These are phyloP conservation scores for Stegophylla sp. DNA, from an alignment of 2,888 invertebrate genomes.

Conservation along the genomic window DNA sequence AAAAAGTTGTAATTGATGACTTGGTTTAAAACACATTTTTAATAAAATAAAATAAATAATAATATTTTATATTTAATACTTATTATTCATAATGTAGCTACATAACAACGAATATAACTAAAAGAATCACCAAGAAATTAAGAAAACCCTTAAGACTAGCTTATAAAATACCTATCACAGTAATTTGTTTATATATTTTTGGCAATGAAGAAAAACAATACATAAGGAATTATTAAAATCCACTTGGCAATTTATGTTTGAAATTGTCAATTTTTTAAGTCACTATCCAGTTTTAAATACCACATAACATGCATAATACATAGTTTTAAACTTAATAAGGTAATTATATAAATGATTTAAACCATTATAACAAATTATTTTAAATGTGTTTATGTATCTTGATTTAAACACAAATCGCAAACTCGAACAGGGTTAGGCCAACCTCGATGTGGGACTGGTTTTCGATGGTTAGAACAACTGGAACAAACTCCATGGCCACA, in stretches of 20 bases:
- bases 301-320: neutral
- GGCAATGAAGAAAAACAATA: slow-evolving; percentile 44
- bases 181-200: slow-evolving; percentile 51
- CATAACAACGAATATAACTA: slow-evolving; percentile 32
- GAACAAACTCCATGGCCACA: slow-evolving; percentile 77
- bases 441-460: slow-evolving; percentile 76
- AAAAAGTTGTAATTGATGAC: neutral
- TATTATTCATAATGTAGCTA: slow-evolving; percentile 28
- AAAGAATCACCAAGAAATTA: slow-evolving; percentile 50
- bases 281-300: slow-evolving; percentile 4
- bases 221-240: slow-evolving; percentile 27
- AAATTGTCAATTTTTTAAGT: slow-evolving; percentile 16
- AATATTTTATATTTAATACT: slow-evolving; percentile 14
- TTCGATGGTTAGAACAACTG: slow-evolving; percentile 72
- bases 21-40: slow-evolving; percentile 12
- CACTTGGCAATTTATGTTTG: neutral
- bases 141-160: slow-evolving; percentile 50
- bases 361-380: neutral
- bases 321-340: neutral
- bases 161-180: slow-evolving; percentile 55
- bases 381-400: slow-evolving; percentile 33
- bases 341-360: slow-evolving; percentile 1
- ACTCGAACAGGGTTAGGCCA: slow-evolving; percentile 77
- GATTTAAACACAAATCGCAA: slow-evolving; percentile 72
- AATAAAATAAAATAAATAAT: slow-evolving; percentile 27